These are phyloP conservation scores for Nothocercus nigrocapillus DNA, from an alignment of 2,113 vertebrate species.

Conservation along the genomic window DNA sequence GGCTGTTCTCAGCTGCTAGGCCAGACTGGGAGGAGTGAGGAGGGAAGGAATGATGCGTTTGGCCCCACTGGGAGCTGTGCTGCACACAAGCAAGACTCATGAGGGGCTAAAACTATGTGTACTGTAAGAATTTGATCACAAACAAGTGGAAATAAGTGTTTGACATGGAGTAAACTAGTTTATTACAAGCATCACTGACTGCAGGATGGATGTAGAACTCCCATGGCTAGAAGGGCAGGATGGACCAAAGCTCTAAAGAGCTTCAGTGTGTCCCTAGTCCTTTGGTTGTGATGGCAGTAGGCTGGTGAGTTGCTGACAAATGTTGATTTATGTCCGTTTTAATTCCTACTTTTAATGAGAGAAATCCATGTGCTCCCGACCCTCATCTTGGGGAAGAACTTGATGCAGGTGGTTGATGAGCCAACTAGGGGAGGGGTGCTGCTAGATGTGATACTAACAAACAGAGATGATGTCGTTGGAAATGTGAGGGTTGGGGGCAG, in stretches of 20 bases:
- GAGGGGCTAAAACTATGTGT: background rate
- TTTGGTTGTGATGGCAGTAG: background rate
- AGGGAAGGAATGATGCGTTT: background rate
- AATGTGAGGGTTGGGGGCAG: too few relatives aligned
- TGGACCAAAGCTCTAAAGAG: background rate
- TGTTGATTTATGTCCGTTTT: background rate
- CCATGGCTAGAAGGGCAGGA: background rate
- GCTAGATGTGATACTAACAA: too few relatives aligned
- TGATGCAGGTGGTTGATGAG: too few relatives aligned
- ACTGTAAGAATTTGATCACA: background rate
- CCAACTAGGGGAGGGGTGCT: too few relatives aligned
- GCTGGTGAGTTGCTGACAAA: background rate
- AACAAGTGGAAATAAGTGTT: background rate
- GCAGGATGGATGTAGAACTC: background rate
- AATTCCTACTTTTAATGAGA: background rate
- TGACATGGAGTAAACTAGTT: background rate
- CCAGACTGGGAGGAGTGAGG: background rate
- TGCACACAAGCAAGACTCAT: background rate
- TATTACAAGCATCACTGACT: background rate
- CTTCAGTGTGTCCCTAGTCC: background rate
- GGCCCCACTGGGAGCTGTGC: fast-evolving
- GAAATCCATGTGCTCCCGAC: background rate
- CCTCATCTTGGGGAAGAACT: background rate
- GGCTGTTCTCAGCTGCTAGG: too few relatives aligned
- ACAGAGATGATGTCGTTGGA: too few relatives aligned